These are phyloP conservation scores for Anas flavirostris DNA, from an alignment of 2,797 vertebrate genomes.

Conservation along the genomic window DNA sequence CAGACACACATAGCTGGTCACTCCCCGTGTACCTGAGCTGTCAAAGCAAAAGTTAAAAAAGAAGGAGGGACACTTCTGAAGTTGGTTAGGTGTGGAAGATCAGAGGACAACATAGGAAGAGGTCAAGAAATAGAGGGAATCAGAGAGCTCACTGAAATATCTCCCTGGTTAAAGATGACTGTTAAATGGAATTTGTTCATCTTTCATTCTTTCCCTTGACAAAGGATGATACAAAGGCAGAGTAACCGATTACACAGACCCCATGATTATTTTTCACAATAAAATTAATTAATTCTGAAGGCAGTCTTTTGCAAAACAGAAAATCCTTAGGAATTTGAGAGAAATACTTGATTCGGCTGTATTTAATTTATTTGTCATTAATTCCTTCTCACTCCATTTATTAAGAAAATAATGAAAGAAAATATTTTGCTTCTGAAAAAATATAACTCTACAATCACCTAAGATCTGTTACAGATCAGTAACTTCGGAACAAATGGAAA, in stretches of 20 bases:
- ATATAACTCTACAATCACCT: background rate
- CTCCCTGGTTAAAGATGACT: background rate
- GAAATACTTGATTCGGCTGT: background rate
- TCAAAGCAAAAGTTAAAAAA: background rate
- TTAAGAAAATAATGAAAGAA: background rate
- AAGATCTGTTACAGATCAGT: background rate
- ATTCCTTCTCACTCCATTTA: background rate
- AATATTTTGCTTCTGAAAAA: background rate
- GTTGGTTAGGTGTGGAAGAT: background rate
- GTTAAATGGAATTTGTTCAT: background rate
- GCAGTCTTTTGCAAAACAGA: background rate
- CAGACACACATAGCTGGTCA: background rate
- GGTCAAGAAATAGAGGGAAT: background rate
- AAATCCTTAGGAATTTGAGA: background rate
- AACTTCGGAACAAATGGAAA: background rate
- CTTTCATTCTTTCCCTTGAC: background rate
- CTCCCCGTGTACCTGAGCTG: background rate
- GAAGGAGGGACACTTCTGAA: background rate
- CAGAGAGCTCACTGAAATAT: background rate
- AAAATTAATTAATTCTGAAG: background rate
- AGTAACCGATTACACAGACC: background rate
- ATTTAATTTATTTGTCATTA: background rate
- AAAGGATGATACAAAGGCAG: background rate
- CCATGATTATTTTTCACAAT: background rate
- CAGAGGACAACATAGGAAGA: slow-evolving; percentile 3